A percentile compares a stretch with the other conserved stretches of the same genome.
Conservation (phyloP, 2,797 vertebrate species). For the Tamandua tetradactyla region DNA sequence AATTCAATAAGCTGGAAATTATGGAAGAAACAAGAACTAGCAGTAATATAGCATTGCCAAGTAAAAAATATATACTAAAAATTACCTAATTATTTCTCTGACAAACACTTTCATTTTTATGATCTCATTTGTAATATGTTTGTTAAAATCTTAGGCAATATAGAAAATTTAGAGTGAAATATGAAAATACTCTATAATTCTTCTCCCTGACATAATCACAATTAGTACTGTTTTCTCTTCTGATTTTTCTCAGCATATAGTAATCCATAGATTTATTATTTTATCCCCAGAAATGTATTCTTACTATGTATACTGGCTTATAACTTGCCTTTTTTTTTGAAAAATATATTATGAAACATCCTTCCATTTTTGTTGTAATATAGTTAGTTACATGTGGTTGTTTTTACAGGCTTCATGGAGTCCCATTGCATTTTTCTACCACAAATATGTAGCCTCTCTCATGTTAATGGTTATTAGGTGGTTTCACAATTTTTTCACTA, state of each 20-base stretch:
- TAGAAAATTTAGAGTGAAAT: not conserved
- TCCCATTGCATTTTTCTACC: not conserved
- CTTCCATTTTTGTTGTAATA: not conserved
- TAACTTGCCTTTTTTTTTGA: slow-evolving; percentile 29
- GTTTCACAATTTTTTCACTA: not conserved
- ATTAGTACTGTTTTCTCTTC: not conserved
- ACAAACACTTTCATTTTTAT: not conserved
- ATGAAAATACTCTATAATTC: not conserved
- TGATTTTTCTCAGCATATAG: not conserved
- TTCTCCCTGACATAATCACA: not conserved
- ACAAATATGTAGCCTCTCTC: not conserved
- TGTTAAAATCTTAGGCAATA: not conserved
- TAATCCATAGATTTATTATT: not conserved
- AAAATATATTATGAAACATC: not conserved
- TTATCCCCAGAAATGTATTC: not conserved
- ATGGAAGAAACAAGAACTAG: not conserved
- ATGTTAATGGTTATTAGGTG: not conserved
- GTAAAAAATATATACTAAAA: not conserved
- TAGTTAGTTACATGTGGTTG: not conserved
- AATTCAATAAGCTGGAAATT: not conserved
- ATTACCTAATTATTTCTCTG: not conserved
- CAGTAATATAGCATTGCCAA: not conserved
- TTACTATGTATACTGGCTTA: not conserved
- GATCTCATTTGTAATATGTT: not conserved
- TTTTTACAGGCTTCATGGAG: not conserved